Evolutionary conservation across 2,888 invertebrate species (phyloP).

Genomic region (Zaprionus bogoriensis): DNA sequence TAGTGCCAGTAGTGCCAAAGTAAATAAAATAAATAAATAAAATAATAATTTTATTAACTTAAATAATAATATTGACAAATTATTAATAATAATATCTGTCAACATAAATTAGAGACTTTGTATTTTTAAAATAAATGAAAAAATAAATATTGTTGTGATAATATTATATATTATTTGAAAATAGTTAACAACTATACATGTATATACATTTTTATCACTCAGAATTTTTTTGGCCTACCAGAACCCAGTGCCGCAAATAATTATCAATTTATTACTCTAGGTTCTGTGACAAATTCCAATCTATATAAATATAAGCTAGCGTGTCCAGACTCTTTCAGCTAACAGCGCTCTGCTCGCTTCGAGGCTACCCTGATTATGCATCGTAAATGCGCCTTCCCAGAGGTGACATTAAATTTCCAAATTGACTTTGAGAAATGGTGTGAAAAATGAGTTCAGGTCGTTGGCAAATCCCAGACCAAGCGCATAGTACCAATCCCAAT

Average conservation of each 20-base stretch:
- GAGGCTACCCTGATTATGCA: slow-evolving; percentile 7
- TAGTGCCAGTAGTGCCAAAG: no score
- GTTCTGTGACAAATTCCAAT: background rate
- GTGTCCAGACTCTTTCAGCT: background rate
- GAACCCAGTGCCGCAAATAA: no score
- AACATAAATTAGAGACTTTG: no score
- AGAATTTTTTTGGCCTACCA: no score
- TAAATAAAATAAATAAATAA: no score
- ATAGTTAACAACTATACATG: background rate
- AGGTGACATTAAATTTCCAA: slow-evolving; percentile 60
- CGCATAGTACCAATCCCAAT: background rate
- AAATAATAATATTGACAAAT: no score
- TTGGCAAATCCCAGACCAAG: background rate
- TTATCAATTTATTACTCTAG: no score
- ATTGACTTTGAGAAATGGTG: slow-evolving; percentile 70
- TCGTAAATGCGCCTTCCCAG: slow-evolving; percentile 46
- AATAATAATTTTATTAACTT: no score
- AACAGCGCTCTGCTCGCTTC: background rate
- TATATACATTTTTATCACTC: no score
- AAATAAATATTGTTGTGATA: background rate
- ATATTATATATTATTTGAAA: background rate
- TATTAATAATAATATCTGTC: no score
- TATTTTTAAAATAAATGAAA: background rate
- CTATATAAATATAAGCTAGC: background rate
- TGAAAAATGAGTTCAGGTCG: slow-evolving; percentile 40